Evolutionary conservation across 2,888 invertebrate genomes (phyloP).

Genomic region (Drosophila birchii): DNA sequence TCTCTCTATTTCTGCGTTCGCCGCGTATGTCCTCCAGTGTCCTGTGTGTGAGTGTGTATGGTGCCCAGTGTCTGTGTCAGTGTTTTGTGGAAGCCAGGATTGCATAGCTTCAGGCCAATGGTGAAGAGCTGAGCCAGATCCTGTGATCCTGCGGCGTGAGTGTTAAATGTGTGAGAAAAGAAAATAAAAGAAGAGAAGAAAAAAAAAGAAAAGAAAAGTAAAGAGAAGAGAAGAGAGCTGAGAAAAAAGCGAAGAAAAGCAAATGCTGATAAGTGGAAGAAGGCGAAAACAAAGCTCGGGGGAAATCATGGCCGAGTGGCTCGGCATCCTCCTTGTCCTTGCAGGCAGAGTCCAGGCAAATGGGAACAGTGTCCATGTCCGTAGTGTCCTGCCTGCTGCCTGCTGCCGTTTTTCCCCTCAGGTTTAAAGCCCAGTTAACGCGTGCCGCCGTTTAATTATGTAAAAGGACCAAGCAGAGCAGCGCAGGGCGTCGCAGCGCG

Average conservation of each 20-base stretch:
- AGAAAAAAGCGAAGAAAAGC: neutral
- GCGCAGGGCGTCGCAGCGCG: neutral
- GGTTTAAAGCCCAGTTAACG: conserved; percentile 67
- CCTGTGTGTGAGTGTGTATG: conserved; percentile 14
- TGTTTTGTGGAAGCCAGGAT: conserved; percentile 19
- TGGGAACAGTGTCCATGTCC: conserved; percentile 12
- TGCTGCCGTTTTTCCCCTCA: conserved; percentile 25
- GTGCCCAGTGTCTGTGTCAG: conserved; percentile 9
- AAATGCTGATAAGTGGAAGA: conserved; percentile 66
- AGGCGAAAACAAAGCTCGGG: conserved; percentile 64
- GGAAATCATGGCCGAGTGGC: conserved; percentile 78
- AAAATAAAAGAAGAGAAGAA: neutral
- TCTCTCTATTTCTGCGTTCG: conserved; percentile 46
- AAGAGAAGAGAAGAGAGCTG: neutral
- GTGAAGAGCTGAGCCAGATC: conserved; percentile 9
- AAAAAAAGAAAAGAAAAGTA: neutral
- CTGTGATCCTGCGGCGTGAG: conserved; percentile 4
- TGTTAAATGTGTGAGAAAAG: conserved; percentile 1
- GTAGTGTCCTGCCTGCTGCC: conserved; percentile 14
- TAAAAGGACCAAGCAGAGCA: conserved; percentile 64
- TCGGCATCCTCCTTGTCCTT: conserved; percentile 35
- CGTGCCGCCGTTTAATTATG: conserved; percentile 77
- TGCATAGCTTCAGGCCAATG: conserved; percentile 23
- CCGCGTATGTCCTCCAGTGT: conserved; percentile 28
- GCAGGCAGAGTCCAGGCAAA: conserved; percentile 42